Evolutionary conservation across 92 coral and sea anemone species (phyloP).

Genomic region (Scolanthus callimorphus): DNA sequence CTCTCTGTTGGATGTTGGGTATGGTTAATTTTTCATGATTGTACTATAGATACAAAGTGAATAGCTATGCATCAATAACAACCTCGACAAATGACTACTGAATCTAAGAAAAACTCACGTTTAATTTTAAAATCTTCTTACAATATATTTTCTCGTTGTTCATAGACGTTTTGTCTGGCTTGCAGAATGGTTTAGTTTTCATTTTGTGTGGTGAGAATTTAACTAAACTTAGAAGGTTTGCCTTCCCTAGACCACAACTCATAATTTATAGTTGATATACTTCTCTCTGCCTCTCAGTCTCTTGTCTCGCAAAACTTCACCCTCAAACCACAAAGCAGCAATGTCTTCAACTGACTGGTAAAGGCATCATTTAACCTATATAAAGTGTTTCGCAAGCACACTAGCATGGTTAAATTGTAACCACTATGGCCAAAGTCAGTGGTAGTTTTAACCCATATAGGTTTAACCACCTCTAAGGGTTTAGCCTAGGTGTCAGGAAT

Average conservation of each 20-base stretch:
- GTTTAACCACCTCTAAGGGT: conserved; percentile 14
- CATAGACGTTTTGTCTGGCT: too few relatives aligned
- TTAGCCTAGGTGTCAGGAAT: conserved; percentile 1
- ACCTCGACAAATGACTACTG: too few relatives aligned
- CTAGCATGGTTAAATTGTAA: conserved; percentile 8
- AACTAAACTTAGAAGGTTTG: conserved; percentile 57
- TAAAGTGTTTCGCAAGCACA: neutral
- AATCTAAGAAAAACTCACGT: too few relatives aligned
- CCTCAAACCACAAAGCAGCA: conserved; percentile 74
- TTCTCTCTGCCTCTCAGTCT: conserved; percentile 33
- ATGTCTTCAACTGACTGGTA: conserved; percentile 19
- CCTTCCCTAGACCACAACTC: conserved; percentile 55
- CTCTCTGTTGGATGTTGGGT: conserved; percentile 69
- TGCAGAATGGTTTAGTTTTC: too few relatives aligned
- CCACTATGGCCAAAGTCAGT: conserved; percentile 28
- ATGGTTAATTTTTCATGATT: conserved; percentile 81
- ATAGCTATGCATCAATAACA: too few relatives aligned
- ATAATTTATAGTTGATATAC: conserved; percentile 48
- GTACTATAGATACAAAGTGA: neutral
- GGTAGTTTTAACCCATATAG: conserved; percentile 18
- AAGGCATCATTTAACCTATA: conserved; percentile 13
- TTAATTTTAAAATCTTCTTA: too few relatives aligned
- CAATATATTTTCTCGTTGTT: too few relatives aligned
- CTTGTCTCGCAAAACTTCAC: conserved; percentile 51
- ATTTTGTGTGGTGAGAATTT: conserved; percentile 50